Conservation (phyloP, 1,140 invertebrate species). For the Ips nitidus region DNA sequence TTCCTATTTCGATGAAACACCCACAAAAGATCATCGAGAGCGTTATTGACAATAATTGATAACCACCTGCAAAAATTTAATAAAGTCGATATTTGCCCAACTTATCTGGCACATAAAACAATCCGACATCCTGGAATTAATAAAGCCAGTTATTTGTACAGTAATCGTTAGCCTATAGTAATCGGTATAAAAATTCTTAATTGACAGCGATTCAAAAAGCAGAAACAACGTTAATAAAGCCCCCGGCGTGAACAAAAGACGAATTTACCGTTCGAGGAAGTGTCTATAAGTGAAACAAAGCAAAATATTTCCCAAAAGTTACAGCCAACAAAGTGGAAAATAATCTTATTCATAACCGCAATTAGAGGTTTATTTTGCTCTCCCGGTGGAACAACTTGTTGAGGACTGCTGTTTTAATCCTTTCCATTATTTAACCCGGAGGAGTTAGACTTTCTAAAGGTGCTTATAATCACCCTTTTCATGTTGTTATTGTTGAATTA, state of each 20-base stretch:
- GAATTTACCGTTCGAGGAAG: conserved; percentile 36
- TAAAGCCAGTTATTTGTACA: no score
- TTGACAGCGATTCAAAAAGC: not conserved
- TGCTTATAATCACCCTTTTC: no score
- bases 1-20: no score
- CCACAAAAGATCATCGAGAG: not conserved
- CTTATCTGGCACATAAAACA: conserved; percentile 3
- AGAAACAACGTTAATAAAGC: not conserved
- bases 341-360: conserved; percentile 45
- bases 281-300: conserved; percentile 42
- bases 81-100: conserved; percentile 3
- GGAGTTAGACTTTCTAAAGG: not conserved
- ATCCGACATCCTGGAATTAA: not conserved
- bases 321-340: conserved; percentile 41
- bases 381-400: conserved; percentile 38
- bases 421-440: conserved; percentile 15
- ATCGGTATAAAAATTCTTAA: not conserved
- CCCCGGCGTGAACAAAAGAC: conserved; percentile 4
- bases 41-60: conserved; percentile 4
- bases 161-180: no score
- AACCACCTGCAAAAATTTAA: conserved; percentile 10
- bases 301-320: conserved; percentile 41
- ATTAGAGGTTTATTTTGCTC: conserved; percentile 40
- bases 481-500: no score
- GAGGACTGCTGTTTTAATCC: conserved; percentile 31